Evolutionary conservation across 2,797 vertebrate genomes (phyloP).

Genomic region (Liasis olivaceus): DNA sequence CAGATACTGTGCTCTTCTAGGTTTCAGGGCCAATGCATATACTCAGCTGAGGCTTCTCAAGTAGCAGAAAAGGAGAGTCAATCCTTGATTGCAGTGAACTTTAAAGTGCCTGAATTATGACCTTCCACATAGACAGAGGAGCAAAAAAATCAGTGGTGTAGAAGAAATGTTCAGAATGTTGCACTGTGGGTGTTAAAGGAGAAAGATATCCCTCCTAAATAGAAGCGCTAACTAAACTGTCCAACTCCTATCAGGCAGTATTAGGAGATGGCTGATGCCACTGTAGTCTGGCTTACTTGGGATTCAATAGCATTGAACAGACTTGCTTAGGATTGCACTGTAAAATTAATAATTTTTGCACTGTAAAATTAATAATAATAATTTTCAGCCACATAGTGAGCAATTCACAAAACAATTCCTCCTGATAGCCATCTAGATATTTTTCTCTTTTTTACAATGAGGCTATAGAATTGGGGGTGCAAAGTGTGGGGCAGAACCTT

Average conservation of each 20-base stretch:
- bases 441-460: not conserved
- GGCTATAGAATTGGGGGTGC: not conserved
- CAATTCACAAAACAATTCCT: not conserved
- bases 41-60: not conserved
- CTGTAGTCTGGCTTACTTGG: not conserved
- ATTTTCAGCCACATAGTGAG: not conserved
- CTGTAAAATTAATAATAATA: too few species aligned
- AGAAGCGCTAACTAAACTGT: not conserved
- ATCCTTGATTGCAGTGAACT: not conserved
- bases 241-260: not conserved
- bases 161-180: not conserved
- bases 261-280: not conserved
- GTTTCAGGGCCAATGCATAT: not conserved
- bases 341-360: too few species aligned
- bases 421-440: not conserved
- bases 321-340: not conserved
- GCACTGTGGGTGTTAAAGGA: not conserved
- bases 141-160: not conserved
- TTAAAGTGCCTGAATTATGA: not conserved
- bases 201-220: not conserved
- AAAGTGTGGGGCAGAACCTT: not conserved
- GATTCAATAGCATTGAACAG: not conserved
- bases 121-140: not conserved
- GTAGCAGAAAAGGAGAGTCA: not conserved
- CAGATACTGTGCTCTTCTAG: not conserved